A percentile compares a stretch with the other conserved stretches of the same genome.
phyloP scores from a whole-genome alignment of 2,797 vertebrate genomes.

The Macropodus opercularis region DNA sequence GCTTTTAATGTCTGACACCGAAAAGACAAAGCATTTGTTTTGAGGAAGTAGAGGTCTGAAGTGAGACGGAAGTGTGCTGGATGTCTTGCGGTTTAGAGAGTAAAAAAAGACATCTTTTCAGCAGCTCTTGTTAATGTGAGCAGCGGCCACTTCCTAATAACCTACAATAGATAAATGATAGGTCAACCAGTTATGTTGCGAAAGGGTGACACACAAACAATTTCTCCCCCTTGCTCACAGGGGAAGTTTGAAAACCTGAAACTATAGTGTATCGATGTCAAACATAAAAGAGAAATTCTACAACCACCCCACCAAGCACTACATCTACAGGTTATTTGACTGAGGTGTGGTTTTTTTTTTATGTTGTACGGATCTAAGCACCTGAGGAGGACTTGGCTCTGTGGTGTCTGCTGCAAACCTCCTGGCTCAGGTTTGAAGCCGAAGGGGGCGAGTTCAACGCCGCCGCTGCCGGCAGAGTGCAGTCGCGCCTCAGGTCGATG shows the following conservation, averaged over 20 bases:
- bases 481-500: conserved; percentile 81
- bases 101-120: background rate
- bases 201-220: background rate
- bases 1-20: conserved; percentile 1
- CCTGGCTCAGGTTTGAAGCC: conserved; percentile 58
- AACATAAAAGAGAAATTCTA: conserved; percentile 1
- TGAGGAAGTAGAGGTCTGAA: conserved; percentile 43
- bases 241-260: conserved; percentile 10
- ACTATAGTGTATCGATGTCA: conserved; percentile 4
- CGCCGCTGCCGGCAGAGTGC: conserved; percentile 26
- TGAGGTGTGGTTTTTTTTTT: background rate
- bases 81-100: conserved; percentile 4
- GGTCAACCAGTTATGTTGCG: background rate
- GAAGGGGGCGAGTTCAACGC: conserved; percentile 59
- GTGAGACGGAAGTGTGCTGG: conserved; percentile 7
- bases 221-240: background rate
- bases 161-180: background rate
- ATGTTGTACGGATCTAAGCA: conserved; percentile 57
- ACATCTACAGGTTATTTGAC: background rate
- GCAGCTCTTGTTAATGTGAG: background rate
- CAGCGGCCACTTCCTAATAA: background rate
- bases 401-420: conserved; percentile 85
- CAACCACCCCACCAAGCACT: background rate
- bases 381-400: conserved; percentile 87
- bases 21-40: background rate